Conservation (phyloP, 2,113 vertebrate species). For the Tenebrosternarchus preto region DNA sequence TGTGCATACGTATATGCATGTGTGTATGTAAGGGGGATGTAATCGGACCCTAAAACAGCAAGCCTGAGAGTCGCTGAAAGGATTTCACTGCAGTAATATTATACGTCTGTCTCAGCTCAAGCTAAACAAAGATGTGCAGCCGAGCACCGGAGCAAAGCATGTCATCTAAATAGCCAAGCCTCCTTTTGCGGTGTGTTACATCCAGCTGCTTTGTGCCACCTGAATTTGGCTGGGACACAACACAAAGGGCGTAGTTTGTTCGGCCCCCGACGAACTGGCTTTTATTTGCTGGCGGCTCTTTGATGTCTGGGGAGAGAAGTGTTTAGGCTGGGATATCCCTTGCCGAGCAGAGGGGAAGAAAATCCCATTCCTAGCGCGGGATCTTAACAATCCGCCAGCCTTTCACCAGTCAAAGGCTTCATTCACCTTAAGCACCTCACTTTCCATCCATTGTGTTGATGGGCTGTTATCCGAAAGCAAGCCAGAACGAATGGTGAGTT, state of each 20-base stretch:
- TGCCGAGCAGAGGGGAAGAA: conserved; percentile 71
- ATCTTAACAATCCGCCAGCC: conserved; percentile 73
- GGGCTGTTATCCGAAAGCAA: conserved; percentile 71
- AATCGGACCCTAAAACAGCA: conserved; percentile 74
- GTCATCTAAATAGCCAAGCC: conserved; percentile 77
- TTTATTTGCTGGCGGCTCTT: conserved; percentile 76
- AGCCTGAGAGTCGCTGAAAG: conserved; percentile 73
- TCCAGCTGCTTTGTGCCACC: conserved; percentile 75
- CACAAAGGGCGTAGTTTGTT: conserved; percentile 82
- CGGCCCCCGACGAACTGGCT: conserved; percentile 77
- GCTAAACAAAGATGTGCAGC: conserved; percentile 74
- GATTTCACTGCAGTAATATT: conserved; percentile 81
- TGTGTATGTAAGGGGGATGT: conserved; percentile 60
- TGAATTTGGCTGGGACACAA: conserved; percentile 73
- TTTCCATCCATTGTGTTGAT: conserved; percentile 69
- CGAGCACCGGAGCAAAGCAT: conserved; percentile 77
- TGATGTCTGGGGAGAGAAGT: conserved; percentile 76
- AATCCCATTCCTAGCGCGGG: conserved; percentile 77
- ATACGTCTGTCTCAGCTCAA: conserved; percentile 75
- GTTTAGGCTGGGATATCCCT: conserved; percentile 75
- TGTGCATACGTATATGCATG: neutral
- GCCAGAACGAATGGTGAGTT: conserved; percentile 60
- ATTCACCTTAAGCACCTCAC: conserved; percentile 73
- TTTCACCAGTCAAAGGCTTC: conserved; percentile 72
- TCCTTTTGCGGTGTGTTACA: conserved; percentile 79